A percentile compares a stretch with the other conserved stretches of the same genome.
Conservation (phyloP, 2,797 vertebrate species). For the Triplophysa yarkandensis region DNA sequence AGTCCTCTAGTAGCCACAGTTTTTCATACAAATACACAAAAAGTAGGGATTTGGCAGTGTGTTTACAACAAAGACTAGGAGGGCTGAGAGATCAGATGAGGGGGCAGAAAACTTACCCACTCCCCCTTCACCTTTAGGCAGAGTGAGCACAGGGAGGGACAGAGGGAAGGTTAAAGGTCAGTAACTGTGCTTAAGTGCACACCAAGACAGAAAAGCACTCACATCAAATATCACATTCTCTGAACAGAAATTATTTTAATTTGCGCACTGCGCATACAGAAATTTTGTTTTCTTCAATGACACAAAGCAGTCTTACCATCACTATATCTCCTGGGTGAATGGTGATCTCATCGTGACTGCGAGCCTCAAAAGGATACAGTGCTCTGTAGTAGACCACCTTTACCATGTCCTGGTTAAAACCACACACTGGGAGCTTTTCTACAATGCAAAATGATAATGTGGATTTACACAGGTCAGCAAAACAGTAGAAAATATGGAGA, state of each 20-base stretch:
- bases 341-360: slow-evolving; percentile 96
- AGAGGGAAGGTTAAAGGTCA: slow-evolving; percentile 72
- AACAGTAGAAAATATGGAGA: no score
- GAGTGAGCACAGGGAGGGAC: slow-evolving; percentile 80
- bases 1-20: background rate
- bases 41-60: slow-evolving; percentile 6
- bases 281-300: no score
- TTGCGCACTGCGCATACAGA: no score
- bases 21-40: background rate
- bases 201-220: slow-evolving; percentile 14
- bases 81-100: slow-evolving; percentile 55
- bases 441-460: slow-evolving; percentile 33
- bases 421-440: slow-evolving; percentile 81
- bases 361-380: slow-evolving; percentile 94
- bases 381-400: slow-evolving; percentile 96
- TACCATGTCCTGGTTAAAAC: slow-evolving; percentile 85
- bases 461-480: background rate
- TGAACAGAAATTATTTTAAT: no score
- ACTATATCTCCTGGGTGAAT: slow-evolving; percentile 95
- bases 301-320: slow-evolving; percentile 80
- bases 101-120: slow-evolving; percentile 83
- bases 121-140: slow-evolving; percentile 92
- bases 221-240: background rate
- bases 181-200: slow-evolving; percentile 36
- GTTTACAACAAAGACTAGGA: slow-evolving; percentile 40